Evolutionary conservation across 2,113 vertebrate genomes (phyloP).

Genomic region (Spea multiplicata): DNA sequence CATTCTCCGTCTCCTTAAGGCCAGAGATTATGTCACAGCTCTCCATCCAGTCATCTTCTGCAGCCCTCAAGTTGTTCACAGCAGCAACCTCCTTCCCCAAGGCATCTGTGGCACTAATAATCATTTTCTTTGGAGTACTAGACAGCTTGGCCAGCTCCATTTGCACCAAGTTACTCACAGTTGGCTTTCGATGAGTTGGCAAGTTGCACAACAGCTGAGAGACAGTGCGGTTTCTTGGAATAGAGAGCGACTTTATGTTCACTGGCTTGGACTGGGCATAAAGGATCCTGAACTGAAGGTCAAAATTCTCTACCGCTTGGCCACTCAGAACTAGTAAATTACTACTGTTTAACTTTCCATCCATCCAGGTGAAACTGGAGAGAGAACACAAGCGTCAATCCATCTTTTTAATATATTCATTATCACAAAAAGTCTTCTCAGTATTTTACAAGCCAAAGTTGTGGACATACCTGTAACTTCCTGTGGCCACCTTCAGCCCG

Average conservation of each 20-base stretch:
- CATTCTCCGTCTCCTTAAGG: slow-evolving; percentile 25
- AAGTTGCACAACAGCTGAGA: slow-evolving; percentile 57
- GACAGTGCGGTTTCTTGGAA: slow-evolving; percentile 58
- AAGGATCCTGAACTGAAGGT: slow-evolving; percentile 92
- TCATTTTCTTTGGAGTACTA: slow-evolving; percentile 76
- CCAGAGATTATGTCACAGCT: slow-evolving; percentile 44
- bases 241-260: slow-evolving; percentile 57
- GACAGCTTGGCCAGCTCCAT: slow-evolving; percentile 67
- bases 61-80: slow-evolving; percentile 55
- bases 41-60: slow-evolving; percentile 59
- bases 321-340: slow-evolving; percentile 89
- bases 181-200: slow-evolving; percentile 60
- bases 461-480: slow-evolving; percentile 85
- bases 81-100: slow-evolving; percentile 35
- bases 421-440: no score
- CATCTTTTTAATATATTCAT: no score
- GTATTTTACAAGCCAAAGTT: no score
- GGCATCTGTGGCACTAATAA: slow-evolving; percentile 3
- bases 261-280: slow-evolving; percentile 88
- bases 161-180: slow-evolving; percentile 56
- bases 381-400: slow-evolving; percentile 35
- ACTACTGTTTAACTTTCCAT: slow-evolving; percentile 94
- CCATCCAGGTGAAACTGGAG: slow-evolving; percentile 91
- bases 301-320: slow-evolving; percentile 90
- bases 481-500: slow-evolving; percentile 87